These are phyloP conservation scores for Coelopa frigida DNA, from an alignment of 1,140 invertebrate genomes.

Conservation along the genomic window DNA sequence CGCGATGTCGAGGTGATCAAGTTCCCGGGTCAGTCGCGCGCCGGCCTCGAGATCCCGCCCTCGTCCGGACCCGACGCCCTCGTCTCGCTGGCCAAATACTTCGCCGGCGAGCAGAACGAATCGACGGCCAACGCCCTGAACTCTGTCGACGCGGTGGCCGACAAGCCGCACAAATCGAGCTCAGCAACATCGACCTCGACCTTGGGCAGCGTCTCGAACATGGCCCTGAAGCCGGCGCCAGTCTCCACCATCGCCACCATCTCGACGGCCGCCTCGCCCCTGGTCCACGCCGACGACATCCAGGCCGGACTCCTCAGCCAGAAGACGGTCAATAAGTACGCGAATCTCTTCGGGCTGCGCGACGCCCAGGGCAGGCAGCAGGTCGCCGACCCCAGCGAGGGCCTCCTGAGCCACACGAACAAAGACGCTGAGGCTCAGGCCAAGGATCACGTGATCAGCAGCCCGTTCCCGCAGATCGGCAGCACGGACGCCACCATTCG, in stretches of 20 bases:
- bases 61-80: constrained; percentile 66
- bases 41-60: constrained; percentile 57
- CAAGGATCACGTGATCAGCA: neutral
- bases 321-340: constrained; percentile 54
- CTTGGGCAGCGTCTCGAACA: neutral
- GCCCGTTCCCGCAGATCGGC: constrained; percentile 35
- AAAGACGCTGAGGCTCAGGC: no score
- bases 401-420: neutral
- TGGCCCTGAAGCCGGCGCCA: constrained; percentile 15
- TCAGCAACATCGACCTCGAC: no score
- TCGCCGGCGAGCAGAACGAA: constrained; percentile 60
- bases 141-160: constrained; percentile 1
- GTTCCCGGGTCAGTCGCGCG: constrained; percentile 36
- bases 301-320: constrained; percentile 50
- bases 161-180: no score
- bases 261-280: constrained; percentile 25
- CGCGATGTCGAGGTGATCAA: constrained; percentile 12
- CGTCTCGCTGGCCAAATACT: constrained; percentile 69
- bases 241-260: constrained; percentile 26
- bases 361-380: constrained; percentile 13
- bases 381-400: constrained; percentile 1
- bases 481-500: constrained; percentile 32
- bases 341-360: constrained; percentile 48
- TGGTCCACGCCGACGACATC: constrained; percentile 39
- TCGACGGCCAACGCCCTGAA: constrained; percentile 35